Conservation (phyloP, 1,140 invertebrate genomes). For the Caenorhabditis elegans region DNA sequence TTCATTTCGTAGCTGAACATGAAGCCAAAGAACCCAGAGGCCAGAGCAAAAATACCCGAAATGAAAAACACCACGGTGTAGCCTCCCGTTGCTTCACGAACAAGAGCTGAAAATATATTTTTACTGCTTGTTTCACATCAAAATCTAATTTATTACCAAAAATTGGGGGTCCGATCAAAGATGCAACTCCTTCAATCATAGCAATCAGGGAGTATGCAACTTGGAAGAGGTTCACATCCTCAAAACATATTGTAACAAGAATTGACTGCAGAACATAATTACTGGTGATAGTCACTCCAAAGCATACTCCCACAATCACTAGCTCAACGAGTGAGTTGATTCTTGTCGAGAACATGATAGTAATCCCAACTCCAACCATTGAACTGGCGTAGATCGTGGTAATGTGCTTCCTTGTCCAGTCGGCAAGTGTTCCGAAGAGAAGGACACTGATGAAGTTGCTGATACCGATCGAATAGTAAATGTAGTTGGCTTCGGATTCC, state of each 20-base stretch:
- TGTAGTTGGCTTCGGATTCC: not conserved
- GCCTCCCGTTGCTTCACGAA: too few species aligned
- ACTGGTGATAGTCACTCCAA: slow-evolving; percentile 18
- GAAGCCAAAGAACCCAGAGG: too few species aligned
- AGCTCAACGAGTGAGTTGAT: not conserved
- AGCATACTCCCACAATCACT: not conserved
- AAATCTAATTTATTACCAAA: not conserved
- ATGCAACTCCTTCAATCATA: slow-evolving; percentile 24
- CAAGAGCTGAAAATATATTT: too few species aligned
- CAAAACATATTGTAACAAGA: not conserved
- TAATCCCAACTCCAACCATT: not conserved
- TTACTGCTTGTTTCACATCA: too few species aligned
- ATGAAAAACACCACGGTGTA: too few species aligned
- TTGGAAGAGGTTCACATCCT: not conserved
- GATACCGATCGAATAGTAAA: not conserved
- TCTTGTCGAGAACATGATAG: not conserved
- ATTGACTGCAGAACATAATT: slow-evolving; percentile 26
- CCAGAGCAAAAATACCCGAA: too few species aligned
- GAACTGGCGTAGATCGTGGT: not conserved
- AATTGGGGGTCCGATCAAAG: not conserved
- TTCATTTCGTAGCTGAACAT: too few species aligned
- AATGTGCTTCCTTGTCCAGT: not conserved
- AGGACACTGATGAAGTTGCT: not conserved
- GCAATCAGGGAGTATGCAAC: not conserved
- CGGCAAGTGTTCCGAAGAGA: not conserved